Conservation (phyloP, 2,797 vertebrate genomes). For the Muscicapa striata region DNA sequence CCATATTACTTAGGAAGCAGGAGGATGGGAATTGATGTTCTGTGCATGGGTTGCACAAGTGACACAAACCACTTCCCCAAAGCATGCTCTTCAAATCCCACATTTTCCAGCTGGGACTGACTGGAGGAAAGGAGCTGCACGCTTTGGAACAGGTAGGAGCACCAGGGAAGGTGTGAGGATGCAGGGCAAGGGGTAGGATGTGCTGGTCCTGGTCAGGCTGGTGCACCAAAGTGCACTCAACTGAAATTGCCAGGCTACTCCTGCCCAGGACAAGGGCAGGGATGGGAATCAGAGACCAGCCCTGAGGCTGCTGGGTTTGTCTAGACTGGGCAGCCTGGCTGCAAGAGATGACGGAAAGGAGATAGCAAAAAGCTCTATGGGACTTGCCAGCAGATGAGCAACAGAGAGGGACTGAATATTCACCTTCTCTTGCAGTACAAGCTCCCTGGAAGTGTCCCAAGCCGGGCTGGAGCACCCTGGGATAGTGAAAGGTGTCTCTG, state of each 20-base stretch:
- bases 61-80: neutral
- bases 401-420: neutral
- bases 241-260: neutral
- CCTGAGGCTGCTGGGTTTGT: neutral
- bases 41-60: neutral
- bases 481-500: neutral
- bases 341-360: neutral
- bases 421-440: neutral
- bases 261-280: neutral
- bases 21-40: neutral
- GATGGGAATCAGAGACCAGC: neutral
- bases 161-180: neutral
- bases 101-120: neutral
- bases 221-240: neutral
- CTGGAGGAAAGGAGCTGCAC: neutral
- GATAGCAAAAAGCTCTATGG: neutral
- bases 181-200: neutral
- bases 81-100: neutral
- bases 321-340: neutral
- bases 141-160: neutral
- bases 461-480: neutral
- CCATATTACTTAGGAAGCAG: neutral
- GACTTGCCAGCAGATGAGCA: neutral
- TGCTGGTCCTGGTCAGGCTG: neutral
- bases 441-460: neutral